These are phyloP conservation scores for Heloderma charlesbogerti DNA, from an alignment of 2,113 vertebrate species.

Conservation along the genomic window DNA sequence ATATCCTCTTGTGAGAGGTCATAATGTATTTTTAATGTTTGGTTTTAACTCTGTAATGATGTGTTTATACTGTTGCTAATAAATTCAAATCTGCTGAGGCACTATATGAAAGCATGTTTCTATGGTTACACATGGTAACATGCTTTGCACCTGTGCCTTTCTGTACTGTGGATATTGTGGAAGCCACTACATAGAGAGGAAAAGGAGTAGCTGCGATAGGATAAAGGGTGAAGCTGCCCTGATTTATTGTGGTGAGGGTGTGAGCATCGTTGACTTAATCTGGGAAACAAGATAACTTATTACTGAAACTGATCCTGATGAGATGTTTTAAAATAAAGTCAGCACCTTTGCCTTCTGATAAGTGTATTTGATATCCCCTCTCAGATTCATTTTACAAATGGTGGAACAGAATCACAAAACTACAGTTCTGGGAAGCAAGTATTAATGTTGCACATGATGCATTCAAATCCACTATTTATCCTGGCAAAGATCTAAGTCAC, in stretches of 20 bases:
- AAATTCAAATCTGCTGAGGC: not conserved
- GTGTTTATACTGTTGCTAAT: constrained; percentile 19
- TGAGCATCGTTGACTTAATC: not conserved
- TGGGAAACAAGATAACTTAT: not conserved
- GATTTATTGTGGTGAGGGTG: not conserved
- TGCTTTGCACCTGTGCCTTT: not conserved
- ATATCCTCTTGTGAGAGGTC: constrained; percentile 6
- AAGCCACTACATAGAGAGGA: not conserved
- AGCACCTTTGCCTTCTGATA: not conserved
- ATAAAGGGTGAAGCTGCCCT: not conserved
- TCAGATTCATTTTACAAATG: not conserved
- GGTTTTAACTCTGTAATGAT: not conserved
- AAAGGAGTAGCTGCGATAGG: not conserved
- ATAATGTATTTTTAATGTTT: constrained; percentile 54
- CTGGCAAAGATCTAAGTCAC: not conserved
- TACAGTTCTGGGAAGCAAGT: not conserved
- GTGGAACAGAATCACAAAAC: not conserved
- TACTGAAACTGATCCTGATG: not conserved
- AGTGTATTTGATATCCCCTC: not conserved
- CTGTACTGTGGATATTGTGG: not conserved
- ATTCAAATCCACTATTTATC: not conserved
- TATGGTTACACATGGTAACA: not conserved
- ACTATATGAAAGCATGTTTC: not conserved
- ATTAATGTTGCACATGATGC: not conserved
- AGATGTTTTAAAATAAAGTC: not conserved